Evolutionary conservation across 2,797 vertebrate species (phyloP).

Genomic region (Gymnocypris eckloni): DNA sequence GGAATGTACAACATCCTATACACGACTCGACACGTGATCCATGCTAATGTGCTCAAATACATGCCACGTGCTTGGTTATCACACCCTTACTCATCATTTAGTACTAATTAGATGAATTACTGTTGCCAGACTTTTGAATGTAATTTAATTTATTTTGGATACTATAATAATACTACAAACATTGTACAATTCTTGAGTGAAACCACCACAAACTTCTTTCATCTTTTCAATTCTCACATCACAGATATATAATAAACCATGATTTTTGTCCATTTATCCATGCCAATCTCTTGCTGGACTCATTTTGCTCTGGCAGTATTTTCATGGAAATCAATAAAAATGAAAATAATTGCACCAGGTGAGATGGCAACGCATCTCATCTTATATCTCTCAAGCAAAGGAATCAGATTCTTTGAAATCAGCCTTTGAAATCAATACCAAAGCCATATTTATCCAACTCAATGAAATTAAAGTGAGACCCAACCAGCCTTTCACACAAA

Average conservation of each 20-base stretch:
- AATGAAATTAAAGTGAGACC: constrained; percentile 3
- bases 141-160: background rate
- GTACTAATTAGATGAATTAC: background rate
- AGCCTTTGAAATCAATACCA: constrained; percentile 32
- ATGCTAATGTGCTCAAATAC: background rate
- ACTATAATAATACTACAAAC: background rate
- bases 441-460: constrained; percentile 35
- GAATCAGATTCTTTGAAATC: constrained; percentile 35
- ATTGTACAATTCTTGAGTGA: background rate
- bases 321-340: constrained; percentile 60
- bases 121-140: too few species aligned
- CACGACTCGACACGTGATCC: background rate
- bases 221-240: background rate
- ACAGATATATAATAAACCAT: background rate
- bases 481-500: background rate
- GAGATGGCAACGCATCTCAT: background rate
- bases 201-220: background rate
- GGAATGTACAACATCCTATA: background rate
- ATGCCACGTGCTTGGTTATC: too few species aligned
- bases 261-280: background rate
- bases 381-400: constrained; percentile 28
- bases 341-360: background rate
- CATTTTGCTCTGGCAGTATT: constrained; percentile 50
- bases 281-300: background rate
- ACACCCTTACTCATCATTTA: too few species aligned